Percentiles rank a stretch among this genome's conserved stretches.
phyloP scores from a whole-genome alignment of 1,140 invertebrate genomes.

The Schlechtendalia chinensis region DNA sequence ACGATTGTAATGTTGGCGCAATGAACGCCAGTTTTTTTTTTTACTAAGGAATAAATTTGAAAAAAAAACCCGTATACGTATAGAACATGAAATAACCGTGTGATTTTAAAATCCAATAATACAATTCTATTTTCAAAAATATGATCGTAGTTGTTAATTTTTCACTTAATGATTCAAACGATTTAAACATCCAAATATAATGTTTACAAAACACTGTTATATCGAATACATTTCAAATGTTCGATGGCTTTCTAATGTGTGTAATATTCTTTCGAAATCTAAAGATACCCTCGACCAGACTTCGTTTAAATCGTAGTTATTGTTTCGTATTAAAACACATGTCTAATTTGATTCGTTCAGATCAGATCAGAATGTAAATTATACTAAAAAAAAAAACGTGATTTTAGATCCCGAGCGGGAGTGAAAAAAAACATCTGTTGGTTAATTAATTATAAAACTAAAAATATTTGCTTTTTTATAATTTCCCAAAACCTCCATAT shows the following conservation, averaged over 20 bases:
- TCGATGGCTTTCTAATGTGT: not conserved
- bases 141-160: not conserved
- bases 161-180: too few relatives aligned
- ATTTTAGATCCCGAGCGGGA: too few relatives aligned
- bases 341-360: not conserved
- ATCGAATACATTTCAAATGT: not conserved
- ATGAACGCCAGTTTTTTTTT: not conserved
- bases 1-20: not conserved
- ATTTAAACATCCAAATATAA: too few relatives aligned
- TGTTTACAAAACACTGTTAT: too few relatives aligned
- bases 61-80: not conserved
- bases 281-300: not conserved
- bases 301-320: not conserved
- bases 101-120: not conserved
- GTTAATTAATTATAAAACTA: too few relatives aligned
- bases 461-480: too few relatives aligned
- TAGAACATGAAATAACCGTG: not conserved
- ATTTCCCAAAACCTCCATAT: too few relatives aligned
- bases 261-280: conserved; percentile 19
- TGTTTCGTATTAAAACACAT: not conserved
- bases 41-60: not conserved
- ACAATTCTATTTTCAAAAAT: too few relatives aligned
- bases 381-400: too few relatives aligned
- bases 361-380: not conserved
- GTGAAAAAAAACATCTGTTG: too few relatives aligned